Conservation (phyloP, 2,113 vertebrate species). For the Glaucidium brasilianum region DNA sequence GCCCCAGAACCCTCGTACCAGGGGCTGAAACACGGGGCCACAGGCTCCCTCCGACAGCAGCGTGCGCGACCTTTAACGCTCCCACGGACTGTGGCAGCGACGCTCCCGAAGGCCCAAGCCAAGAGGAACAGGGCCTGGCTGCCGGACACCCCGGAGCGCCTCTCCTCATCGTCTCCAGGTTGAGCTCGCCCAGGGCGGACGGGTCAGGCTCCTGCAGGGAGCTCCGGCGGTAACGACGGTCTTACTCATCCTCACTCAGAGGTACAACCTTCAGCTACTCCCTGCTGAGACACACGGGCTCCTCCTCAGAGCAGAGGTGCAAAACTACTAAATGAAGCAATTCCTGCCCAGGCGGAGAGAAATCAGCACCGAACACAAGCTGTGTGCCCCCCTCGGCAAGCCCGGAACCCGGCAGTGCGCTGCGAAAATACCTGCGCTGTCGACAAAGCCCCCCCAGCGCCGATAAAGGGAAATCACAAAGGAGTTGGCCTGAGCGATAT, state of each 20-base stretch:
- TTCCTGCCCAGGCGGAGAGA: background rate
- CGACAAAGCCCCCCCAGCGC: background rate
- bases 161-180: background rate
- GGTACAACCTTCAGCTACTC: background rate
- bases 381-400: fast-evolving
- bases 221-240: fast-evolving
- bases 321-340: background rate
- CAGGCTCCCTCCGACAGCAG: fast-evolving
- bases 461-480: fast-evolving
- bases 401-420: fast-evolving
- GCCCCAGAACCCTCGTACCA: fast-evolving
- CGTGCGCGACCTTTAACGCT: fast-evolving
- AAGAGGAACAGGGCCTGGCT: fast-evolving
- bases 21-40: fast-evolving
- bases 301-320: background rate
- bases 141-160: background rate
- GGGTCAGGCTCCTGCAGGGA: background rate
- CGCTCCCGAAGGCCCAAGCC: background rate
- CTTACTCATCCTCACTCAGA: background rate
- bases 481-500: fast-evolving
- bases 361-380: background rate
- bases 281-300: background rate
- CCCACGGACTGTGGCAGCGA: fast-evolving
- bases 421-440: fast-evolving
- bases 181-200: fast-evolving